These are phyloP conservation scores for Chelidonichthys spinosus DNA, from an alignment of 2,797 vertebrate species.

Conservation along the genomic window DNA sequence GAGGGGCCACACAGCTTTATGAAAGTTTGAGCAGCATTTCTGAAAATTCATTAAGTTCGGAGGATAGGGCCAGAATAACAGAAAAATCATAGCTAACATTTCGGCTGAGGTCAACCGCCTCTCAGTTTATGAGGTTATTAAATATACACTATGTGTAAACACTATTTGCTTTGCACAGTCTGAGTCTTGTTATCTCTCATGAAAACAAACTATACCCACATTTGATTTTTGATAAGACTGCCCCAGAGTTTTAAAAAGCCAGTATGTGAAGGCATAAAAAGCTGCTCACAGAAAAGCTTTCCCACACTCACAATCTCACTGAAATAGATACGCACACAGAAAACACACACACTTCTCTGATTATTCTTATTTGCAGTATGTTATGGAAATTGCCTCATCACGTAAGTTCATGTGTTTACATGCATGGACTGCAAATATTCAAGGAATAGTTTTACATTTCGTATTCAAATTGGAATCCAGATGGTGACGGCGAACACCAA, in stretches of 20 bases:
- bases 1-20: conserved; percentile 27
- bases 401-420: background rate
- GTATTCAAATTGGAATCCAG: background rate
- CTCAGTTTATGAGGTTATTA: conserved; percentile 37
- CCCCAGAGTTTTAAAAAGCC: conserved; percentile 29
- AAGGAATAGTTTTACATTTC: background rate
- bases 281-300: conserved; percentile 37
- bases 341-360: conserved; percentile 25
- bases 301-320: conserved; percentile 23
- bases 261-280: conserved; percentile 34
- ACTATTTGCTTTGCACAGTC: conserved; percentile 29
- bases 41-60: conserved; percentile 47
- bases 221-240: conserved; percentile 56
- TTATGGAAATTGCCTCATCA: conserved; percentile 12
- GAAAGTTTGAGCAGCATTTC: conserved; percentile 34
- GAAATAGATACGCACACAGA: conserved; percentile 20
- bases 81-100: conserved; percentile 22
- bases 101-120: conserved; percentile 26
- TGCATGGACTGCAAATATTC: conserved; percentile 1
- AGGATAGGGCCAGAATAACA: conserved; percentile 19
- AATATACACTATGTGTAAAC: conserved; percentile 29
- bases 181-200: conserved; percentile 43
- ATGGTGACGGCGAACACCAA: background rate
- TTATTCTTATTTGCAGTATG: conserved; percentile 16
- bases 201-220: conserved; percentile 54